Evolutionary conservation across 2,888 invertebrate genomes (phyloP).

Genomic region (Bembecia ichneumoniformis): DNA sequence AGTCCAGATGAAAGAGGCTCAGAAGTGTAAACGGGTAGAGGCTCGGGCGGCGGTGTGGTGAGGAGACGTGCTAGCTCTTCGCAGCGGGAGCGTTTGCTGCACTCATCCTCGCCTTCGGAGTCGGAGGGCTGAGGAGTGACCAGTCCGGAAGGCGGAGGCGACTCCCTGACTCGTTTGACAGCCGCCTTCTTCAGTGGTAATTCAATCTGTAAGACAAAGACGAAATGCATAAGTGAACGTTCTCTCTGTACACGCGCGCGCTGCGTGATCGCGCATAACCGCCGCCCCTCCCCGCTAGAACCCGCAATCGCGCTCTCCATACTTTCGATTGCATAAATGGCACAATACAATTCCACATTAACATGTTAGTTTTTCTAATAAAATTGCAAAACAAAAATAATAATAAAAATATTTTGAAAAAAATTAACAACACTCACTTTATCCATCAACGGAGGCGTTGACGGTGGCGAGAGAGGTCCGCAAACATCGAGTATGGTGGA

Average conservation of each 20-base stretch:
- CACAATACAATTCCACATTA: conserved; percentile 10
- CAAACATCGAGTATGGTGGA: conserved; percentile 61
- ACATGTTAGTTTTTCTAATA: conserved; percentile 7
- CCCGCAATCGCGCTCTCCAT: conserved; percentile 26
- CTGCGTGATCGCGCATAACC: conserved; percentile 45
- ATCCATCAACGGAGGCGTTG: conserved; percentile 78
- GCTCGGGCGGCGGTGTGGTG: conserved; percentile 72
- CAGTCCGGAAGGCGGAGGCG: conserved; percentile 46
- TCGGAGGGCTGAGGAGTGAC: conserved; percentile 90
- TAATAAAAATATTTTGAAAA: not conserved
- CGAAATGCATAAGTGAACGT: conserved; percentile 50
- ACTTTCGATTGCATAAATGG: conserved; percentile 58
- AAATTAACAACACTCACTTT: conserved; percentile 56
- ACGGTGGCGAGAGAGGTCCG: conserved; percentile 78
- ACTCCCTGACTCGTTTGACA: conserved; percentile 45
- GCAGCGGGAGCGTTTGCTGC: conserved; percentile 52
- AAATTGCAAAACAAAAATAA: not conserved
- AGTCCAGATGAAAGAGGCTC: conserved; percentile 25
- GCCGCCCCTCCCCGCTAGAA: too few relatives aligned
- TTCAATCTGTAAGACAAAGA: conserved; percentile 63
- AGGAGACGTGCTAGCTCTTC: conserved; percentile 70
- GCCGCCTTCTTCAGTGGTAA: conserved; percentile 56
- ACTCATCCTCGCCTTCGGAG: conserved; percentile 80
- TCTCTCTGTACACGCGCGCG: conserved; percentile 43
- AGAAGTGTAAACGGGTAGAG: conserved; percentile 71